Evolutionary conservation across 2,797 vertebrate genomes (phyloP).

Genomic region (Intellagama lesueurii): DNA sequence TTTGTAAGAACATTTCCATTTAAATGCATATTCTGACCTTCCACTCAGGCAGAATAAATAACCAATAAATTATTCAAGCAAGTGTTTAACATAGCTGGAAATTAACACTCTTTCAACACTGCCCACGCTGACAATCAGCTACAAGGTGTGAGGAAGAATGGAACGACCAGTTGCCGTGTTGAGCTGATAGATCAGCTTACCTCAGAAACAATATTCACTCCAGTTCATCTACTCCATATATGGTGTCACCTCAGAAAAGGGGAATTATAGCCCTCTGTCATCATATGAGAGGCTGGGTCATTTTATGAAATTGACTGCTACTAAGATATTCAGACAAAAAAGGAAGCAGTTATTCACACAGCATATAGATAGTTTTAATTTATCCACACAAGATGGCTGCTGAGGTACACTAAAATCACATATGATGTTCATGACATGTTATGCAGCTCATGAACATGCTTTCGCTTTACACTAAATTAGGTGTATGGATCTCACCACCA

Average conservation of each 20-base stretch:
- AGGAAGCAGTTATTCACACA: neutral
- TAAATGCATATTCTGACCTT: conserved; percentile 68
- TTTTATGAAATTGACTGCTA: neutral
- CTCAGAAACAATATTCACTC: neutral
- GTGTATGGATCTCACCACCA: too few relatives aligned
- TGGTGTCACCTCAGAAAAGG: neutral
- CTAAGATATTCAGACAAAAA: neutral
- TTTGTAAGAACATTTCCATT: conserved; percentile 62
- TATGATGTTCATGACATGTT: too few relatives aligned
- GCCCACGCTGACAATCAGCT: conserved; percentile 36
- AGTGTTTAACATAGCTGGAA: conserved; percentile 67
- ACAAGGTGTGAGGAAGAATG: conserved; percentile 11
- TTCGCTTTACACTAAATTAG: too few relatives aligned
- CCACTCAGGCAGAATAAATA: conserved; percentile 73
- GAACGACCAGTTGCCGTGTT: conserved; percentile 18
- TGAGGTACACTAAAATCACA: too few relatives aligned
- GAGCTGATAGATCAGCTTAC: neutral
- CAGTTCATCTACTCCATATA: neutral
- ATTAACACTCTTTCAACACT: conserved; percentile 62
- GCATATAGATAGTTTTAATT: neutral
- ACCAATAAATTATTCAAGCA: conserved; percentile 72
- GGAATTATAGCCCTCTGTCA: neutral
- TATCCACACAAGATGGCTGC: neutral
- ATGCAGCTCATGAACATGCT: too few relatives aligned
- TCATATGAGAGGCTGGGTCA: neutral